Percentiles rank a stretch among this genome's conserved stretches.
Conservation (phyloP, 2,797 vertebrate species). For the Crocidura indochinensis region DNA sequence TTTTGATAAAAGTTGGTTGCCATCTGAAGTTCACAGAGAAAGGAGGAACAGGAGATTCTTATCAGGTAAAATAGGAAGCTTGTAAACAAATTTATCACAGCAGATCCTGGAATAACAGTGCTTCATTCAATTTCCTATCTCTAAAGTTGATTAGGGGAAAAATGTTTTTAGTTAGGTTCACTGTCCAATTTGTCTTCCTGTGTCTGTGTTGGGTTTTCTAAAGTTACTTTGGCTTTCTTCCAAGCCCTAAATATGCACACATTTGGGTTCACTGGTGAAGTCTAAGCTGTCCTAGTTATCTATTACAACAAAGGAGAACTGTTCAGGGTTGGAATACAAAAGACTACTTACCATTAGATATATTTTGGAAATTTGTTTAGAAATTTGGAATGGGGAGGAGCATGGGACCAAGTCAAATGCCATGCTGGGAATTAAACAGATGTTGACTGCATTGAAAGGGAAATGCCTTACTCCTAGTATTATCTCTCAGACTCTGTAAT, state of each 20-base stretch:
- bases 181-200: not conserved
- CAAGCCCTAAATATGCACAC: not conserved
- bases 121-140: not conserved
- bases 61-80: not conserved
- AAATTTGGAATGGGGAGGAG: not conserved
- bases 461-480: too few species aligned
- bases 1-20: not conserved
- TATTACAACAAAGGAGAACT: not conserved
- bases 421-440: too few species aligned
- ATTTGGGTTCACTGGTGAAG: not conserved
- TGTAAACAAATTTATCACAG: slow-evolving; percentile 17
- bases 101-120: not conserved
- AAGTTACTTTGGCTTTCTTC: not conserved
- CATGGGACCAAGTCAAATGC: too few species aligned
- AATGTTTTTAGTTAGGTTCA: not conserved
- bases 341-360: not conserved
- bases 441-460: too few species aligned
- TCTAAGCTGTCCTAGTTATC: not conserved
- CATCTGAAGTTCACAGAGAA: not conserved
- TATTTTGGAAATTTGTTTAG: not conserved
- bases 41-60: not conserved
- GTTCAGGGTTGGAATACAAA: not conserved
- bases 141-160: not conserved
- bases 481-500: not conserved
- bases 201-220: not conserved